These are phyloP conservation scores for Thalassophryne amazonica DNA, from an alignment of 2,797 vertebrate species.

Conservation along the genomic window DNA sequence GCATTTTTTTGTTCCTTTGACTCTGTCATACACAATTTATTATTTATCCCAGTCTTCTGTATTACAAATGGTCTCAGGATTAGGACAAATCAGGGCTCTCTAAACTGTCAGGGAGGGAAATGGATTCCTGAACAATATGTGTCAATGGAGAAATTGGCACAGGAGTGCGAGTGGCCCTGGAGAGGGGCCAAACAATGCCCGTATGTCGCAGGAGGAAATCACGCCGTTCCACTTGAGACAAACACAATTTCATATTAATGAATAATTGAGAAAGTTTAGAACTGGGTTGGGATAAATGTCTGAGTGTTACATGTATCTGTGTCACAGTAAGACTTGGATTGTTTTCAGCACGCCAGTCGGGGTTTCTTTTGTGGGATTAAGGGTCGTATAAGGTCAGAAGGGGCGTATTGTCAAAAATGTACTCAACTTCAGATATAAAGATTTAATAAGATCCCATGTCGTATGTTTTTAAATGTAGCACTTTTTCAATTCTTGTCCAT, in stretches of 20 bases:
- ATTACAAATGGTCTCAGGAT: slow-evolving; percentile 79
- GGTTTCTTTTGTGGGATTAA: slow-evolving; percentile 33
- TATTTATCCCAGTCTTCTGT: slow-evolving; percentile 77
- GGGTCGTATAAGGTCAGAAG: slow-evolving; percentile 28
- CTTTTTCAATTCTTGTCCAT: slow-evolving; percentile 18
- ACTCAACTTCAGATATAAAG: too few relatives aligned
- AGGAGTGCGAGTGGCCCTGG: slow-evolving; percentile 58
- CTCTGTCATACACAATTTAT: slow-evolving; percentile 77
- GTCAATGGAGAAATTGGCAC: slow-evolving; percentile 74
- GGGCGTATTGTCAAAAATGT: too few relatives aligned
- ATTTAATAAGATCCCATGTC: too few relatives aligned
- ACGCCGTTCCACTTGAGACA: slow-evolving; percentile 80
- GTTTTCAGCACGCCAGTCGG: slow-evolving; percentile 42
- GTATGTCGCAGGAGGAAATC: slow-evolving; percentile 72
- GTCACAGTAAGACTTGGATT: slow-evolving; percentile 61
- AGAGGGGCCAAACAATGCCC: slow-evolving; percentile 66
- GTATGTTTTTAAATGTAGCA: too few relatives aligned
- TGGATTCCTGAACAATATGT: slow-evolving; percentile 74
- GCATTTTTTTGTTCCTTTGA: slow-evolving; percentile 64
- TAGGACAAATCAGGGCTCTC: slow-evolving; percentile 76
- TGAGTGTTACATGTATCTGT: slow-evolving; percentile 68
- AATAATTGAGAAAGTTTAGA: slow-evolving; percentile 83
- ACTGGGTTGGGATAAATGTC: slow-evolving; percentile 68
- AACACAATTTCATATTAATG: slow-evolving; percentile 83
- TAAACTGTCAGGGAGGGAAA: slow-evolving; percentile 73